phyloP scores from a whole-genome alignment of 2,113 vertebrate genomes.

The Notechis scutatus region DNA sequence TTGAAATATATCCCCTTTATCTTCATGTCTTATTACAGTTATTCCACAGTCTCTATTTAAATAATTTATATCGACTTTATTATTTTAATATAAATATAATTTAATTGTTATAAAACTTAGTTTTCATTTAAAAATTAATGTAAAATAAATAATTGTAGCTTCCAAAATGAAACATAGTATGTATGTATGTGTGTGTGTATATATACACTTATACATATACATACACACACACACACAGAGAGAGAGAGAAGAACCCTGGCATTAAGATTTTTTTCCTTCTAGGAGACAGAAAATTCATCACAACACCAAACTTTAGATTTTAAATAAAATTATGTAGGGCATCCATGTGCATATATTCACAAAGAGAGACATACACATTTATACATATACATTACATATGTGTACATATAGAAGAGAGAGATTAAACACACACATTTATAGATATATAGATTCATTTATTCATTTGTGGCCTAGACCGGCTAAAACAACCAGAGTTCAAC shows the following conservation, averaged over 20 bases:
- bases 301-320: slow-evolving; percentile 66
- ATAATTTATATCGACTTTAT: slow-evolving; percentile 52
- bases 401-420: background rate
- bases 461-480: background rate
- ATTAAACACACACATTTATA: background rate
- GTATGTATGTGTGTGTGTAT: too few relatives aligned
- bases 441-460: background rate
- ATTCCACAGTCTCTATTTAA: slow-evolving; percentile 19
- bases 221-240: background rate
- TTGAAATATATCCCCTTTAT: background rate
- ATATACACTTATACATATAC: fast-evolving
- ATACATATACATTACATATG: background rate
- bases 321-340: slow-evolving; percentile 63
- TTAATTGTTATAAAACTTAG: slow-evolving; percentile 26
- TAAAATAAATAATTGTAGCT: slow-evolving; percentile 42
- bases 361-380: background rate
- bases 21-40: background rate
- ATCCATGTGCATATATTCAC: slow-evolving; percentile 55
- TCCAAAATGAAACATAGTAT: slow-evolving; percentile 40
- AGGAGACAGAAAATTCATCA: slow-evolving; percentile 68
- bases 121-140: slow-evolving; percentile 58
- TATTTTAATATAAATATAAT: slow-evolving; percentile 28
- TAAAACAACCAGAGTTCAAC: background rate
- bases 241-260: slow-evolving; percentile 64
- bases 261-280: slow-evolving; percentile 59